Conservation (phyloP, 2,797 vertebrate species). For the Sciurus carolinensis region DNA sequence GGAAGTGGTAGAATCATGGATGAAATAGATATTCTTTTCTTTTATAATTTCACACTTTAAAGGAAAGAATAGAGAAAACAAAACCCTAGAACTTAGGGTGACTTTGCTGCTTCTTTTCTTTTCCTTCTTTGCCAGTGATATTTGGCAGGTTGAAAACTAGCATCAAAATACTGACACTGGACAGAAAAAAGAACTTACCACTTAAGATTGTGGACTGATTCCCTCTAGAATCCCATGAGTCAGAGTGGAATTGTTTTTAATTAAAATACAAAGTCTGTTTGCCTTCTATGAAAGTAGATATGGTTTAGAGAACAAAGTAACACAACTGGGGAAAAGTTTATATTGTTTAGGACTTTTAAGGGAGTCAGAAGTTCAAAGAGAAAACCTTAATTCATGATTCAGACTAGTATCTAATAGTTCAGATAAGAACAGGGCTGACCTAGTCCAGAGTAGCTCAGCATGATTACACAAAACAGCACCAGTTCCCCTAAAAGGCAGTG, state of each 20-base stretch:
- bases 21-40: neutral
- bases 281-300: neutral
- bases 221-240: conserved; percentile 90
- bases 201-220: conserved; percentile 92
- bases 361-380: conserved; percentile 30
- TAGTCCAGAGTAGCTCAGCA: neutral
- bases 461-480: neutral
- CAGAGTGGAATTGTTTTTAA: conserved; percentile 83
- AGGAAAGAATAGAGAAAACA: neutral
- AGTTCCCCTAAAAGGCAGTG: neutral
- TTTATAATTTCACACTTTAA: neutral
- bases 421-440: neutral
- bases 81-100: neutral
- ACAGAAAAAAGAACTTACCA: conserved; percentile 52
- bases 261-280: neutral
- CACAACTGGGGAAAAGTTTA: neutral
- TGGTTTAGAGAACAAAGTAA: neutral
- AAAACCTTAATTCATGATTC: neutral
- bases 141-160: conserved; percentile 76
- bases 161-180: conserved; percentile 63
- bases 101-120: neutral
- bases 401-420: neutral
- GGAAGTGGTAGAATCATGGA: neutral
- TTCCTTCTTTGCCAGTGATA: neutral
- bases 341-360: conserved; percentile 5